Evolutionary conservation across 2,113 vertebrate species (phyloP), one percentile per base, ranked within the genome.

Genomic region (Numenius arquata): DNA sequence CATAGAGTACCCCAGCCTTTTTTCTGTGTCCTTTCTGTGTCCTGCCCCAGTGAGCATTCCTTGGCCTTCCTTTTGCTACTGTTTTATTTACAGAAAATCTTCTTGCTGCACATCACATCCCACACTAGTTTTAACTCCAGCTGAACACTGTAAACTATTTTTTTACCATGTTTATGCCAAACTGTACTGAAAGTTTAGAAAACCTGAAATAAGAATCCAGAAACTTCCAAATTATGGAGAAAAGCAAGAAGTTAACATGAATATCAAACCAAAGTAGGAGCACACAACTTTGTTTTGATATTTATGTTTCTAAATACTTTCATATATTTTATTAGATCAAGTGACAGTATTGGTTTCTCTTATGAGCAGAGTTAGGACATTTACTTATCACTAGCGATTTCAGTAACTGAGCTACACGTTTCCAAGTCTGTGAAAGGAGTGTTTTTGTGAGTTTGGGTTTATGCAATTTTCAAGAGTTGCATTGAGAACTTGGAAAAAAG

Each of bases 291-390:
- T 66, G 9, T 34, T 93, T 61, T 72, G 7, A 30, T 67, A 43
- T 34, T 86, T 93, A 59, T 30, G 22, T 22, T 71, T 82, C 58
- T 72, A 6, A 67, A 27, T 82, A 34, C 19, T 53, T 90, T 11
- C 3, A 25, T 41, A 5, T 66, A 20, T 72, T 66, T 66, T 55
- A 38, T 43, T 77, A 61, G 22, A 48, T 55, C 38, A 66, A 59
- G 32, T 0, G 1, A 15, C 86, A 59, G 30, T 82, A 25, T 53
- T 1, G 0, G 4, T 32, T 71, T 94, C 26, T 1, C 1, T 40
- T 41, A 18, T 5, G 22, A 82, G 43, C n/a, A 36, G 38, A 86
- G 15, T 25, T 41, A 18, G 56, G 5, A 48, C 58, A 58, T 80
- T 58, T 71, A 34, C n/a, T 58, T 81, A 15, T 53, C 52, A n/a